Base-by-base conservation (phyloP, 1,140 invertebrate genomes). In the Neelides sp. region DNA sequence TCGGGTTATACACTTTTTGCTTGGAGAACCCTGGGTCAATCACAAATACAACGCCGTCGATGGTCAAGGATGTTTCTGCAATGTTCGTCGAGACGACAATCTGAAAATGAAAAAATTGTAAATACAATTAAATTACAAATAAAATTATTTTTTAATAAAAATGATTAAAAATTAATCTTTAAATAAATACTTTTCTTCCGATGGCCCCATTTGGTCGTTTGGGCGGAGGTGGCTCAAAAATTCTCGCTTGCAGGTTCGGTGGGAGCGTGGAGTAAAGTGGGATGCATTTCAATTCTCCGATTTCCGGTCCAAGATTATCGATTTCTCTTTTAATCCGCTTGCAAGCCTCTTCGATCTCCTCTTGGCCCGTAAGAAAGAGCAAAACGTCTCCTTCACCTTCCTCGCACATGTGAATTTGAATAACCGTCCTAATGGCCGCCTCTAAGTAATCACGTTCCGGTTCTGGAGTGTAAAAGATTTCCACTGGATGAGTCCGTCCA, bases 11-110 rank as follows among this genome's bases (percentile, higher is more conserved):
- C 0, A 97, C 85, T 72, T 97, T 99, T 68, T 99, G 96, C 68
- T 99, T 99, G 1, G 94, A 91, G 75, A 99, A 99, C 13, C 96
- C 96, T n/a, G 96, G 94, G 74, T 99, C 96, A 64, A 99, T 98
- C 1, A 99, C 96, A 72, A 97, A 99, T 4, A 98, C 95, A n/a
- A 99, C 93, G 50, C 96, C 96, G 65, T 99, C 96, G 63, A 99
- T 99, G 1, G 96, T 99, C 3, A 99, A 71, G 0, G 94, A 98
- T 0, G 96, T 99, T 74, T 99, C 96, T 0, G 96, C 96, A 61
- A 99, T 98, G 66, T 99, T 99, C 0, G 96, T 99, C 0, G 94
- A 97, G 0, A 99, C 90, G 0, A 99, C 94, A 19, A 94, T 68
- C 61, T 72, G 12, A 17, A 49, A 50, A 20, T 15, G 19, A 40